Base-by-base conservation (phyloP, 2,113 vertebrate genomes). In the Perca schrenkii region DNA sequence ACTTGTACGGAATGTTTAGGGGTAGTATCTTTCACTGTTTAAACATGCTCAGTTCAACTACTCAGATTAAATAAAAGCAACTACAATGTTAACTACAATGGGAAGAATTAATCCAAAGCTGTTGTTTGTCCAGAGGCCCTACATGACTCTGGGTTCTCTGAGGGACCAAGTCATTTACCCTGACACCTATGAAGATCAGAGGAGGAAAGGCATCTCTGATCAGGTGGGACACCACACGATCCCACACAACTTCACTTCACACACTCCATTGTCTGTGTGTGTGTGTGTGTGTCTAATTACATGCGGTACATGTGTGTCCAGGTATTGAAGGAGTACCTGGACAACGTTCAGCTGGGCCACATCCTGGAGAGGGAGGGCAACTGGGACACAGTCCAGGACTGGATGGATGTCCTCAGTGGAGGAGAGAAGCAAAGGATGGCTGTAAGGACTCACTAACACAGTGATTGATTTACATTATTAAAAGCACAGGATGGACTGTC, bases 371-470 rank as follows among this genome's bases (percentile, higher is more conserved):
- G 98, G 68, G 98, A 99, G 94, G 97, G 97, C 69, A 96, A 94
- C 82, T 99, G 98, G 98, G 97, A 99, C 46, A 92, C 93, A 2
- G 93, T 99, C 89, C 98, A 99, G 94, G 98, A 99, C 60, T 99
- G 98, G 98, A 99, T 99, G 98, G 98, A 99, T 73, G 98, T 99
- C 0, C 97, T 99, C 89, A 99, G 98, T 62, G 98, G 98, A 84
- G 98, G 98, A 93, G 98, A 99, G 54, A 99, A 99, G 86, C 98
- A 99, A 88, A 97, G 98, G 85, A 99, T 99, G 98, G 98, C 98
- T 12, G 98, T 99, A 94, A 94, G 96, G 88, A 87, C 60, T 36
- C 40, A 43, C 5, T 12, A 1, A 17, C n/a, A 36, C 56, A 70
- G 4, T 16, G 43, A 16, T n/a, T 36, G 19, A 36, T 62, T 22